Evolutionary conservation across 2,113 vertebrate species (phyloP), one percentile per base, ranked within the genome.

Genomic region (Butorides virescens): DNA sequence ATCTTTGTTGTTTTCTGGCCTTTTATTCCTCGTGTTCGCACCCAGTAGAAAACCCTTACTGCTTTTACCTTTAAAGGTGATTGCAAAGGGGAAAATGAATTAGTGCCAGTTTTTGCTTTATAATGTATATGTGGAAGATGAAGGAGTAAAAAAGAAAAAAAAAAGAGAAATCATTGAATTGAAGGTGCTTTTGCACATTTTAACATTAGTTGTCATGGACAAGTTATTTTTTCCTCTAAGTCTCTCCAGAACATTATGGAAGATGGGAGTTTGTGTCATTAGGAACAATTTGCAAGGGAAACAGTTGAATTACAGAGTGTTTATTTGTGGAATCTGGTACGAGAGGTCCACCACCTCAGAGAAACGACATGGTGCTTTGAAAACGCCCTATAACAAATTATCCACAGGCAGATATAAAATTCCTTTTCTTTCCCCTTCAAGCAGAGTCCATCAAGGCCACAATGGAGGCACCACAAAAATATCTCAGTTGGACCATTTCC

Each of bases 31-130:
- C 37, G 0, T 86, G 55, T 65, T 95, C 86, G 84, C 44, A 92
- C 52, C 75, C 78, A 44, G 53, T 13, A 23, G 84, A 74, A 93
- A 95, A 87, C 39, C 18, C 75, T 71, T 7, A 27, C 71, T 74
- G 59, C 47, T 84, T 92, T 94, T 83, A 52, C 34, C 61, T 90
- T 81, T 90, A 88, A 75, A 95, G 86, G 52, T 83, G 88, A 78
- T 86, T 67, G 90, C 68, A 86, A 94, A 95, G 83, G 79, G 52
- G 79, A 96, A 93, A 96, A 96, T 84, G 72, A 96, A 95, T 95
- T 95, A 93, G 92, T 86, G 83, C 39, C 52, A 88, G 88, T 46
- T 86, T 68, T 56, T 92, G 68, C 76, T 81, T 93, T 92, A 75
- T 61, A 68, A 94, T 93, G 75, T 83, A 36, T 93, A 88, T 92